Conservation (phyloP, 2,113 vertebrate genomes). For the Lagopus leucura region DNA sequence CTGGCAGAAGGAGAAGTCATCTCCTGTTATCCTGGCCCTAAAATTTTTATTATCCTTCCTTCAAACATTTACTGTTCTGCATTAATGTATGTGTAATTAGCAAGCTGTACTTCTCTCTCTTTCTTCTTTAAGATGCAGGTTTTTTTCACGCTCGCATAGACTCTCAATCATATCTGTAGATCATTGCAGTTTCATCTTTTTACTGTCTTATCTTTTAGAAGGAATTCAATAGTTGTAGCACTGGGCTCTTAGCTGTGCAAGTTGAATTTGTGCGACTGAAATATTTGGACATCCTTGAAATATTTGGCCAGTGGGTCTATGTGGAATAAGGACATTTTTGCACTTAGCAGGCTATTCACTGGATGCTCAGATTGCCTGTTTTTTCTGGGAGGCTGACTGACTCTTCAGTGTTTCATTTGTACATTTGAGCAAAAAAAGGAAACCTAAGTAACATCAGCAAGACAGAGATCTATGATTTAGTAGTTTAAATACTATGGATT, state of each 20-base stretch:
- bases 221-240: neutral
- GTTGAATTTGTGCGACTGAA: conserved; percentile 38
- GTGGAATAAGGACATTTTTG: neutral
- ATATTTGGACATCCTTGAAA: neutral
- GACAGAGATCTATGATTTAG: neutral
- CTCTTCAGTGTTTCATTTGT: neutral
- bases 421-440: neutral
- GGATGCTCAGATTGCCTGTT: neutral
- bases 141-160: neutral
- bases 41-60: neutral
- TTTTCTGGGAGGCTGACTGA: neutral
- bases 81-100: neutral
- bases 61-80: neutral
- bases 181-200: neutral
- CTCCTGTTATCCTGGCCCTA: neutral
- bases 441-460: neutral
- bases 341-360: fast-evolving
- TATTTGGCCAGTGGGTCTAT: neutral
- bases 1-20: neutral
- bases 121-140: neutral
- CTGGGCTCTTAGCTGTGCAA: neutral
- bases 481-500: neutral
- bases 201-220: neutral
- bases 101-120: neutral
- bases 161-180: fast-evolving